Evolutionary conservation across 2,797 vertebrate species (phyloP), one percentile per base, ranked within the genome.

Genomic region (Acanthurus lineatus): DNA sequence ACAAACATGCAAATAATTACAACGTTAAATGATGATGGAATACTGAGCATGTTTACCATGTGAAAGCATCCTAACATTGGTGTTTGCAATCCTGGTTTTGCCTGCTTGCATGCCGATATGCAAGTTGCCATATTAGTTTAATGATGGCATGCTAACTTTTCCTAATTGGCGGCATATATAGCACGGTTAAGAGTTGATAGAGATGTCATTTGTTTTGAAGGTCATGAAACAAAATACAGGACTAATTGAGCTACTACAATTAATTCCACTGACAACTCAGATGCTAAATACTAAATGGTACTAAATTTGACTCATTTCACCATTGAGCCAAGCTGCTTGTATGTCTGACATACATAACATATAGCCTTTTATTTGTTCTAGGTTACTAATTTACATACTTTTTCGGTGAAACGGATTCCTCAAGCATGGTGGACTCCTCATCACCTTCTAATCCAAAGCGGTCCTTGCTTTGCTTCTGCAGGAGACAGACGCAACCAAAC

Each of bases 401-500:
- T 92, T 99, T 99, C 0, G 98, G 98, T 51, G 98, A 99, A 87
- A 99, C 97, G 0, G 98, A 99, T 90, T 99, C 98, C 91, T 99
- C 98, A 82, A 99, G 90, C 98, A 99, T 99, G 48, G 98, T 99
- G 60, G 98, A 97, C 64, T 99, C 98, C 78, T 99, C 98, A 79
- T 99, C 98, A 4, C 98, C 98, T 86, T 99, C 98, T 67, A 99
- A 94, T 54, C 98, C 98, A 94, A 99, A 99, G 61, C 97, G 96
- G 90, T 99, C 98, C 85, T 99, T 99, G 91, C 98, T 99, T 95
- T 99, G 98, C 93, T 99, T 99, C 98, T 99, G 89, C 57, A 84
- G 47, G 63, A 85, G 45, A 77, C 9, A 48, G 22, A 69, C 9
- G 58, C 2, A 73, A 1, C 8, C 54, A 10, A 51, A 48, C 5